These are phyloP conservation scores for Cyclophora albipunctata DNA, from an alignment of 2,888 invertebrate species.

Conservation along the genomic window DNA sequence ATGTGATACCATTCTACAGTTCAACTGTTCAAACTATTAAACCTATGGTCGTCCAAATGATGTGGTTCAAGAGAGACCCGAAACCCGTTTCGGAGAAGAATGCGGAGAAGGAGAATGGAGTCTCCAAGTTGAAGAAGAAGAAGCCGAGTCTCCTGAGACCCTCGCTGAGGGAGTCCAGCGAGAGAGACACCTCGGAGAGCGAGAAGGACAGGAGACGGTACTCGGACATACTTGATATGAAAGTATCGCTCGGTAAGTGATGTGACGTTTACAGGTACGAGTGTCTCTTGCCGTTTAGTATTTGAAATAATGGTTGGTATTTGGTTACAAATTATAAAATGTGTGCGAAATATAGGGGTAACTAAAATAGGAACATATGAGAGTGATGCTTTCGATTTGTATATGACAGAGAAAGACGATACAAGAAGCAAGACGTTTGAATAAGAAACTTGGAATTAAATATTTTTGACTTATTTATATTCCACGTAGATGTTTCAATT, in stretches of 20 bases:
- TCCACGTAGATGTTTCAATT: too few relatives aligned
- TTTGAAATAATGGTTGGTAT: too few relatives aligned
- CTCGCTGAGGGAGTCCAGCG: slow-evolving; percentile 57
- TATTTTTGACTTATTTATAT: too few relatives aligned
- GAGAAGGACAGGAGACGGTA: slow-evolving; percentile 64
- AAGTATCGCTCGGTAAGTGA: slow-evolving; percentile 58
- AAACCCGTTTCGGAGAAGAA: slow-evolving; percentile 52
- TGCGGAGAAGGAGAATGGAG: slow-evolving; percentile 45
- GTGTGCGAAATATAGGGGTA: too few relatives aligned
- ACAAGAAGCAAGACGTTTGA: too few relatives aligned
- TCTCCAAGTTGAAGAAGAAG: slow-evolving; percentile 57
- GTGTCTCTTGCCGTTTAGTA: not conserved
- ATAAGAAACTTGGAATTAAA: too few relatives aligned
- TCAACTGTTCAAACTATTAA: too few relatives aligned
- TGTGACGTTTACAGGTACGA: not conserved
- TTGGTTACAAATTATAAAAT: too few relatives aligned
- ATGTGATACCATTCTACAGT: too few relatives aligned
- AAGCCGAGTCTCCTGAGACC: slow-evolving; percentile 55
- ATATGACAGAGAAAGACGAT: too few relatives aligned
- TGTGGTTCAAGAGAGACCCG: slow-evolving; percentile 69
- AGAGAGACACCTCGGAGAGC: slow-evolving; percentile 66
- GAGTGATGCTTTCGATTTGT: too few relatives aligned
- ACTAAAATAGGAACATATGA: too few relatives aligned
- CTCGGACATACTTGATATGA: slow-evolving; percentile 65
- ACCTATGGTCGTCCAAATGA: slow-evolving; percentile 38